Base-by-base conservation (phyloP, 2,113 vertebrate species). In the Dunckerocampus dactyliophorus region DNA sequence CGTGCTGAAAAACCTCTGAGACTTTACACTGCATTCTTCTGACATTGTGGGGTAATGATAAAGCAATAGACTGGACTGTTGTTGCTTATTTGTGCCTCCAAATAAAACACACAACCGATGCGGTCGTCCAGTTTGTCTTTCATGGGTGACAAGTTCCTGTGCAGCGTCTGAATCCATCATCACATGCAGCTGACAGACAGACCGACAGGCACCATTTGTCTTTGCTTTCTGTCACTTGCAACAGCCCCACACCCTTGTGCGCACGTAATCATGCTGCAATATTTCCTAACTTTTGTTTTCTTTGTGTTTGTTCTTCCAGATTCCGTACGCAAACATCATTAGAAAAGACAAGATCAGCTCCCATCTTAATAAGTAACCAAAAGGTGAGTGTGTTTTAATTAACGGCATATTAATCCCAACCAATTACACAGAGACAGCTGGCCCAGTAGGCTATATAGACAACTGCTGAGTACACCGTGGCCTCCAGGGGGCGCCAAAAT, bases 311-410 rank as follows among this genome's bases (percentile, higher is more conserved):
- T 3, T 22, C 19, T 5, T 39, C 58, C 88, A 99, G 96, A 98
- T 99, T 85, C 96, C 96, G 70, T 98, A 98, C 88, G 93, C 95
- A 91, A 98, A 95, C 85, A 91, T 98, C 85, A 93, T 99, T 82
- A 92, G 96, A 88, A 99, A 99, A 93, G 96, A 98, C 83, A 98
- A 98, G 86, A 91, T 98, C 60, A 91, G 91, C 50, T 89, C 95
- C 34, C 95, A 99, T 82, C 92, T 97, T 79, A 96, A 93, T 92
- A 99, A 98, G 88, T 88, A 97, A 91, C 84, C 91, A 89, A 92
- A 89, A 90, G 93, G 93, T 96, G 69, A 92, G 73, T 61, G 20
- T 55, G 11, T 56, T n/a, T 65, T 9, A 47, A 49, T 43, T 54
- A 62, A 37, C 31, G 53, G 17, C 14, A 8, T 52, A 6, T 8